A percentile compares a stretch with the other conserved stretches of the same genome.
These are phyloP conservation scores for Elmis aenea DNA, from an alignment of 2,888 invertebrate genomes.

Conservation along the genomic window DNA sequence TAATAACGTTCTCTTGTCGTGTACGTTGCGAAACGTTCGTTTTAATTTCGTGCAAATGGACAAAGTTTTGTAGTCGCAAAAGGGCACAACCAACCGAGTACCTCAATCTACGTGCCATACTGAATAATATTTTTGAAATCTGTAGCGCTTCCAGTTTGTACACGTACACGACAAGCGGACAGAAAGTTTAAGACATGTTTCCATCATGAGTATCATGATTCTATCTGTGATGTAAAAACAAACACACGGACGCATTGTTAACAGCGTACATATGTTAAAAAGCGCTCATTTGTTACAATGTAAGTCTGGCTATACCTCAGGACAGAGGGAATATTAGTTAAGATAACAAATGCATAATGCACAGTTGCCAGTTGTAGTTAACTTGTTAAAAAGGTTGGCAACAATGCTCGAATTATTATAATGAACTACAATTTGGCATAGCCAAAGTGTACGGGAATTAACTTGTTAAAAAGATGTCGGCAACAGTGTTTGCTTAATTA, in stretches of 20 bases:
- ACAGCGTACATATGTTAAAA: slow-evolving; percentile 49
- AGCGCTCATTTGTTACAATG: slow-evolving; percentile 47
- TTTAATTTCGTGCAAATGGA: too few species aligned
- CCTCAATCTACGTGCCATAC: too few species aligned
- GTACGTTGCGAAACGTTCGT: slow-evolving; percentile 11
- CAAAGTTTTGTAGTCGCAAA: too few species aligned
- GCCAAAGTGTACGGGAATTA: too few species aligned
- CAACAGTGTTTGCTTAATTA: too few species aligned
- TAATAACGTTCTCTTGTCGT: slow-evolving; percentile 9
- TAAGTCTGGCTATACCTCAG: slow-evolving; percentile 31
- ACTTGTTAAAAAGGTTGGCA: too few species aligned
- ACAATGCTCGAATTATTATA: too few species aligned
- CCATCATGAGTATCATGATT: slow-evolving; percentile 31
- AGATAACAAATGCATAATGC: background rate
- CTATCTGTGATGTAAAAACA: slow-evolving; percentile 39
- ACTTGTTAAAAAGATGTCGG: too few species aligned
- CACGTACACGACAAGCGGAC: slow-evolving; percentile 9
- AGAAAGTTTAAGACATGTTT: slow-evolving; percentile 16
- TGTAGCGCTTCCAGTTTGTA: slow-evolving; percentile 19
- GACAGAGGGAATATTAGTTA: slow-evolving; percentile 6
- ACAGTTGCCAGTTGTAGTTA: too few species aligned
- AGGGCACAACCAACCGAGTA: too few species aligned
- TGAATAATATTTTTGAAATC: too few species aligned
- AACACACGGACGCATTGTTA: slow-evolving; percentile 42
- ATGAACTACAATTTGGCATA: too few species aligned